Percentiles rank a stretch among this genome's conserved stretches.
Conservation (phyloP, 2,113 vertebrate species). For the Clarias magur region DNA sequence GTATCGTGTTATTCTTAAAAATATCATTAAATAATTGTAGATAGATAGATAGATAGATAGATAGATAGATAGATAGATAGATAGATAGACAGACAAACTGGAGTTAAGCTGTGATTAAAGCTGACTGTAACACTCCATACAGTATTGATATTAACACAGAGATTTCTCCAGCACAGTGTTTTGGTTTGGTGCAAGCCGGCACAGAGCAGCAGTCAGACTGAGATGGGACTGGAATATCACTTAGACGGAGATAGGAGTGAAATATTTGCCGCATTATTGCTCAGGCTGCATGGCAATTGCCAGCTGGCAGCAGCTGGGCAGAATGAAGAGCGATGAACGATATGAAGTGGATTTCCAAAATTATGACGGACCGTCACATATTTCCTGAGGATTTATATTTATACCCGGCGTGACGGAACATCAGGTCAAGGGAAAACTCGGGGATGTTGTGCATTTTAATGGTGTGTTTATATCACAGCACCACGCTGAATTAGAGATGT, state of each 20-base stretch:
- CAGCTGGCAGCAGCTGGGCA: conserved; percentile 46
- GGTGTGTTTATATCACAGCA: neutral
- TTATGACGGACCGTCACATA: conserved; percentile 41
- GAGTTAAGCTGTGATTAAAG: neutral
- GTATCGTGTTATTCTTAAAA: neutral
- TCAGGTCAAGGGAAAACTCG: conserved; percentile 8
- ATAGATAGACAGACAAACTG: neutral
- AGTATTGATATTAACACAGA: neutral
- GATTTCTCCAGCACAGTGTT: neutral
- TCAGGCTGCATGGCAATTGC: conserved; percentile 36
- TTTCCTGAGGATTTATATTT: neutral
- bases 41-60: neutral
- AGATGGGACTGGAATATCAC: conserved; percentile 3
- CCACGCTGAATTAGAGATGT: conserved; percentile 12
- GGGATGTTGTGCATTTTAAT: conserved; percentile 19
- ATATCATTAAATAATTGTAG: no score
- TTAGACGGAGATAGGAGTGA: conserved; percentile 18
- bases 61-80: neutral
- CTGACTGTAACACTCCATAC: neutral
- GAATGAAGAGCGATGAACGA: conserved; percentile 16
- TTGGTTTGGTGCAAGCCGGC: neutral
- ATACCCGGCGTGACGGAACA: neutral
- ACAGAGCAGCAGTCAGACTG: conserved; percentile 4
- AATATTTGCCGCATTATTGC: conserved; percentile 49
- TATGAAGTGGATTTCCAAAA: conserved; percentile 40